Conservation (phyloP, 2,888 invertebrate species). For the Platycnemis pennipes region DNA sequence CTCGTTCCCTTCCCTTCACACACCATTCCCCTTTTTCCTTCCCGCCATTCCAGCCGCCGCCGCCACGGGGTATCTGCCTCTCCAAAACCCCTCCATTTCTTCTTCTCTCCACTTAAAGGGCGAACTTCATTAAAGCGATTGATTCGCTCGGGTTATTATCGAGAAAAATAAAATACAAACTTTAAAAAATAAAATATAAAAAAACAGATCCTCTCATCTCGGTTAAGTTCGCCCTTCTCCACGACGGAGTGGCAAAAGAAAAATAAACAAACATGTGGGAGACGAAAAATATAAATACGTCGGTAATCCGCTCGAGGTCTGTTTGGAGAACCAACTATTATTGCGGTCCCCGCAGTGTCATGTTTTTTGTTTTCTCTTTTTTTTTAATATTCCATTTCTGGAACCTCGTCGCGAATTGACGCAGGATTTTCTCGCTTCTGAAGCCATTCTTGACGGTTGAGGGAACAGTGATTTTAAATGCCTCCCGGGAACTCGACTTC, state of each 20-base stretch:
- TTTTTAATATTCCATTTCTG: not conserved
- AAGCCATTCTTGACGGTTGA: not conserved
- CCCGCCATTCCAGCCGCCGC: not conserved
- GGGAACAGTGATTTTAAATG: not conserved
- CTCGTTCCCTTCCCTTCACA: slow-evolving; percentile 3
- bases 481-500: not conserved
- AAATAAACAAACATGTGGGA: not conserved
- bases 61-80: not conserved
- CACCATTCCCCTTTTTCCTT: not conserved
- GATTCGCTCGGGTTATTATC: slow-evolving; percentile 32
- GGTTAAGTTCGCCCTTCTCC: not conserved
- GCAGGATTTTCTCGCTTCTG: not conserved
- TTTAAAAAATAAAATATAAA: too few species aligned
- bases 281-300: not conserved
- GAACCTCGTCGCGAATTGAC: not conserved
- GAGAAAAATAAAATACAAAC: not conserved
- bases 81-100: not conserved
- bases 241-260: not conserved
- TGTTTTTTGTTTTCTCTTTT: not conserved
- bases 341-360: not conserved
- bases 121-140: slow-evolving; percentile 59
- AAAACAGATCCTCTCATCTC: not conserved
- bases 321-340: not conserved
- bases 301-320: not conserved
- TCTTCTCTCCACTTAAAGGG: slow-evolving; percentile 7